Base-by-base conservation (phyloP, 2,113 vertebrate species). In the Procavia capensis region DNA sequence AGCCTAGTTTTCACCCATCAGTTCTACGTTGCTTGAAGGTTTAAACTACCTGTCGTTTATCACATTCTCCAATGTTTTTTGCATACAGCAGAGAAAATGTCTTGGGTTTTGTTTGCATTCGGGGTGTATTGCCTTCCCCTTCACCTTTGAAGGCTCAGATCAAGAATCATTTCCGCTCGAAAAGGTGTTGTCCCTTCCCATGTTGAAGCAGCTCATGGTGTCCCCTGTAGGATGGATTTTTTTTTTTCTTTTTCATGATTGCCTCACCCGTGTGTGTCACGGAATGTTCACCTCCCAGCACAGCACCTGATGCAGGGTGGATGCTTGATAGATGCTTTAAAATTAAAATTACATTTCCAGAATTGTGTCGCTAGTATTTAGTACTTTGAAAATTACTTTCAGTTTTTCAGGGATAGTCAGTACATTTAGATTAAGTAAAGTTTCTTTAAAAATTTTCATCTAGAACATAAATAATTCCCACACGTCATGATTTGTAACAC, bases 401-500 rank as follows among this genome's bases (percentile, higher is more conserved):
- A 74, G 1, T 11, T 79, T 85, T 75, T 29, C 22, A 80, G 59
- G 16, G 36, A 74, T 59, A 90, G 54, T 16, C 20, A 8, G 0
- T 81, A 17, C 41, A 83, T 88, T 85, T 75, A 8, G 25, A 50
- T 34, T 34, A 50, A 66, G 11, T 24, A 88, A 86, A 39, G 34
- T 74, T 82, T 86, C 45, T 88, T 36, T 88, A 91, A 74, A 93
- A 57, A 43, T 45, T 45, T 31, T 72, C 25, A 54, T 36, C 19
- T 81, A 90, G 59, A 75, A 1, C 4, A 29, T 95, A 82, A 88
- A 87, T 76, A 93, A 57, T 84, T 96, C 66, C 31, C 74, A 72
- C 16, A n/a, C 13, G 34, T 72, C 36, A 70, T 95, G 87, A 22
- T 88, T 79, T 95, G 90, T 95, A n/a, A 72, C 22, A 88, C 76